Evolutionary conservation across 2,797 vertebrate genomes (phyloP).

Genomic region (Thamnophis elegans): DNA sequence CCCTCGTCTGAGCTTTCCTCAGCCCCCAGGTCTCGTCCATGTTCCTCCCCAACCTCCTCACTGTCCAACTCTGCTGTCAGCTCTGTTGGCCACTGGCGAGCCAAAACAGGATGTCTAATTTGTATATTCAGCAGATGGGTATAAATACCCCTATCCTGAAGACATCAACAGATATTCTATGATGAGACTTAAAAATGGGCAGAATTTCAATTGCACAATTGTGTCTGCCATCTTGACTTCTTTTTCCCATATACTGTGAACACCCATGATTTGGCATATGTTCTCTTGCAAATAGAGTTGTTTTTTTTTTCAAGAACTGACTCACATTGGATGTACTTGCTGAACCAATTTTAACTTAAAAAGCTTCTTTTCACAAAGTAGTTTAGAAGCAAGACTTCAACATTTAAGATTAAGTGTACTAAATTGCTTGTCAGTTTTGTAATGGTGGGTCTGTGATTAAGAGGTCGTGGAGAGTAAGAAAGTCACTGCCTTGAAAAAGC

Average conservation of each 20-base stretch:
- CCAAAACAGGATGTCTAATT: neutral
- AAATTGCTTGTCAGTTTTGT: neutral
- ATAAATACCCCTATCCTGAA: neutral
- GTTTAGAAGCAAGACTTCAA: slow-evolving; percentile 7
- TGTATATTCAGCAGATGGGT: neutral
- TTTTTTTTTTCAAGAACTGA: neutral
- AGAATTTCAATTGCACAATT: neutral
- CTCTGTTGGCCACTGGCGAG: too few species aligned
- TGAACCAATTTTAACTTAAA: neutral
- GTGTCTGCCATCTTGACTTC: neutral
- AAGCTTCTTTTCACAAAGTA: slow-evolving; percentile 16
- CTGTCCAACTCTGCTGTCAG: too few species aligned
- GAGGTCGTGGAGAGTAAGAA: neutral
- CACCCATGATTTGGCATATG: slow-evolving; percentile 1
- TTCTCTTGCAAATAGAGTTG: slow-evolving; percentile 3
- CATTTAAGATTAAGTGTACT: slow-evolving; percentile 11
- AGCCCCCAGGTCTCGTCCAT: too few species aligned
- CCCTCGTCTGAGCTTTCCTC: too few species aligned
- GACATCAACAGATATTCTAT: neutral
- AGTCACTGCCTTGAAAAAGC: neutral
- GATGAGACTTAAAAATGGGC: neutral
- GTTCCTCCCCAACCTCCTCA: too few species aligned
- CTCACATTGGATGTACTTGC: neutral
- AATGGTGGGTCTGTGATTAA: slow-evolving; percentile 23
- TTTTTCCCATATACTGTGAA: neutral